Evolutionary conservation across 2,113 vertebrate species (phyloP), one percentile per base, ranked within the genome.

Genomic region (Morone chrysops): DNA sequence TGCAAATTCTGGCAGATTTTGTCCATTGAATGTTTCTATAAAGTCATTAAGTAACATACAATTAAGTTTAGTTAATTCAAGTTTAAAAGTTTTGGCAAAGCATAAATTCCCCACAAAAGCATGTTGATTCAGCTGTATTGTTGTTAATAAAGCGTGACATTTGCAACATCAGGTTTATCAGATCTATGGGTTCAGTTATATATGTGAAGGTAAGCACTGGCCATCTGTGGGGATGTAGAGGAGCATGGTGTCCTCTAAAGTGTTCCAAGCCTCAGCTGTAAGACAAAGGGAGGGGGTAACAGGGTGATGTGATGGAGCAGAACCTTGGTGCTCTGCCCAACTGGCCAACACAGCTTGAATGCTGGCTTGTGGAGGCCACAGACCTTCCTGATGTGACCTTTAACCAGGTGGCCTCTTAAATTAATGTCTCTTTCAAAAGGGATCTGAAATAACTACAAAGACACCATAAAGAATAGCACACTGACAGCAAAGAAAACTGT

Each of bases 291-390:
- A 83, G 69, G 69, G 78, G 87, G 80, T 76, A 67, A 83, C 54
- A 89, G 81, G 87, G 87, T 83, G 76, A 87, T 88, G 82, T 88
- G 87, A 90, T 69, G 75, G 70, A 36, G 83, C 68, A 76, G 82
- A 85, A 87, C 90, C 87, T 79, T 38, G 12, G 75, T 84, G 89
- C 81, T 82, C 92, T 76, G 86, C 73, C 93, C 92, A 94, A 90
- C 89, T 94, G 93, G 90, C 75, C 66, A 71, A 73, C 87, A 87
- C 83, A 88, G 84, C 91, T 87, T 88, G 90, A 91, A 75, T 50
- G 54, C 82, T 78, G 76, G 47, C 82, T 79, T 77, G 80, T 68
- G 36, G 25, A 83, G 87, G 67, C 76, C 79, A 78, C 40, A 70
- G 79, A 66, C 69, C 68, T 80, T 81, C 75, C 71, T 43, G 60